Evolutionary conservation across 2,797 vertebrate genomes (phyloP), one percentile per base, ranked within the genome.

Genomic region (Sebastes nivosus): DNA sequence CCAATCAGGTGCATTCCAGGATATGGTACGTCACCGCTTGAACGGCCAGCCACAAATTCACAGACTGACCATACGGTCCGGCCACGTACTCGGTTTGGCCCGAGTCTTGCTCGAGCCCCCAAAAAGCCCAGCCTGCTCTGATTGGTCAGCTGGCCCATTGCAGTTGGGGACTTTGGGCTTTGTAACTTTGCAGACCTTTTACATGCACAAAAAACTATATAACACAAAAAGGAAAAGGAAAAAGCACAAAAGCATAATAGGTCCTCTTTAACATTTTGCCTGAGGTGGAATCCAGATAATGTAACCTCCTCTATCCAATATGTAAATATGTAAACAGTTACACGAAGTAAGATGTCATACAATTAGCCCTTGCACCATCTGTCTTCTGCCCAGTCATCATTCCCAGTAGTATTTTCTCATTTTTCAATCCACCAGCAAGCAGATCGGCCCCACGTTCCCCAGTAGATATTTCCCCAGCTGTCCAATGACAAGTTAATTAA

Each of bases 401-500:
- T 79, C 89, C 85, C 89, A 66, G 67, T 85, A 72, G 79, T 64
- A 86, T 74, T 91, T 83, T 85, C 52, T 75, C 85, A 87, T 93
- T 93, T 90, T 85, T 89, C 87, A 86, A 77, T 81, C 91, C 88
- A 86, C 14, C 4, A 88, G 80, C 81, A 38, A 72, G 85, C 84
- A 87, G 90, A 81, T 64, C 55, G 57, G 88, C 80, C 85, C 81
- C 77, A 77, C 50, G 72, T 86, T 83, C 85, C 93, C 87, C 82
- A 69, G 72, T 75, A 91, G 90, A 91, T 0, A 9, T 82, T 85
- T 81, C 74, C 84, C 79, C 69, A 29, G 77, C 86, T 91, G 80
- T 96, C 95, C 94, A 93, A 81, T 92, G 89, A 95, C 91, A 94
- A 94, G 84, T 91, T 89, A 88, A 93, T 92, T 93, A 92, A 85